Evolutionary conservation across 2,888 invertebrate genomes (phyloP), one percentile per base, ranked within the genome.

Genomic region (Magallana nippona): DNA sequence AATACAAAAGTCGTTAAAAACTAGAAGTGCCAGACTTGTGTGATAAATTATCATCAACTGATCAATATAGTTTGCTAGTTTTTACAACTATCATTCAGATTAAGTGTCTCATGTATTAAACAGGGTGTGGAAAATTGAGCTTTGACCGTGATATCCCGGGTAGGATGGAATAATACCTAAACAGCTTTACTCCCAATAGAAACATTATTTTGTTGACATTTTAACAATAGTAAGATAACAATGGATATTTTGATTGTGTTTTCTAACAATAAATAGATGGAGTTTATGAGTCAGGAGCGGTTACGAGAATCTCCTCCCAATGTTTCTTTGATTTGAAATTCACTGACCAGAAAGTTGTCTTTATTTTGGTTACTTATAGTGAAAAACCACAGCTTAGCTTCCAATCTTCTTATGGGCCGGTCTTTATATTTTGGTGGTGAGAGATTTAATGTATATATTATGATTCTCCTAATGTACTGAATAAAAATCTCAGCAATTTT

Each of bases 191-290:
- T 71, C 27, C 22, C 15, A 13, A 2, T 15, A 15, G 11, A 13
- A 32, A 27, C 27, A 22, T 71, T 44, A 44, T 71, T 71, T 71
- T 71, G 71, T 22, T 71, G 71, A 71, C 27, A 71, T 27, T 22
- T 19, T 17, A 71, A 71, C 71, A 71, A 71, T 32, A 71, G 71
- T 71, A 71, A 22, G 15, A 71, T 27, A 71, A 71, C 13, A 71
- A 22, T 27, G 71, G 11, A 2, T 27, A 71, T 27, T 71, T 71
- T 15, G 44, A 44, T 44, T 44, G 44, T 44, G 44, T 13, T 15
- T 71, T 27, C 15, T 27, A 22, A 11, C 32, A 27, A 71, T 71
- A 17, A 60, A 71, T 19, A 22, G 27, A 71, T 15, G 32, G 22
- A 27, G 11, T 27, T 27, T 22, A 71, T 22, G 27, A 71, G 27